Conservation (phyloP, 1,140 invertebrate species). For the Zaprionus ghesquierei region DNA sequence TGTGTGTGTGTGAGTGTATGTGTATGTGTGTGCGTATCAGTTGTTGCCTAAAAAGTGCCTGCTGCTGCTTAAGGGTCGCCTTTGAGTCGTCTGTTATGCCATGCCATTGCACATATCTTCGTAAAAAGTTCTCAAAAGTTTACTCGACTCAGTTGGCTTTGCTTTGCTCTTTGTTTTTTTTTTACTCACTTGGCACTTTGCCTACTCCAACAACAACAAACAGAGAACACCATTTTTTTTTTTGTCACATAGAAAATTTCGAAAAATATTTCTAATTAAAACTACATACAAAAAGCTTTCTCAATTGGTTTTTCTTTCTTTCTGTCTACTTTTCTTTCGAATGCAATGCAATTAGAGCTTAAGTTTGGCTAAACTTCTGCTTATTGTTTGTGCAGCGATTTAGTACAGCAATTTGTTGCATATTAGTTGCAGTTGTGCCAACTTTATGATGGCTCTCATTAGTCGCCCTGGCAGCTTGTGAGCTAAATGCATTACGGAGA, state of each 20-base stretch:
- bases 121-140: slow-evolving; percentile 72
- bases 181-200: slow-evolving; percentile 53
- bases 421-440: slow-evolving; percentile 33
- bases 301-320: slow-evolving; percentile 33
- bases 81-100: slow-evolving; percentile 6
- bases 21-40: slow-evolving; percentile 13
- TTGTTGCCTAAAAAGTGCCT: slow-evolving; percentile 27
- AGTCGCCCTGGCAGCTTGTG: slow-evolving; percentile 34
- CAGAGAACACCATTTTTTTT: slow-evolving; percentile 31
- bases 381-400: slow-evolving; percentile 7
- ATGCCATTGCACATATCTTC: slow-evolving; percentile 48
- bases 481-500: background rate
- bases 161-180: background rate
- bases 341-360: slow-evolving; percentile 46
- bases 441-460: slow-evolving; percentile 64
- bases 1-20: background rate
- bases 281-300: slow-evolving; percentile 50
- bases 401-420: slow-evolving; percentile 20
- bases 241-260: slow-evolving; percentile 41
- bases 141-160: slow-evolving; percentile 31
- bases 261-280: slow-evolving; percentile 76
- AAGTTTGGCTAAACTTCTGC: slow-evolving; percentile 34
- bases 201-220: slow-evolving; percentile 47
- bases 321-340: slow-evolving; percentile 14
- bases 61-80: slow-evolving; percentile 29